These are phyloP conservation scores for Limnephilus rhombicus DNA, from an alignment of 2,888 invertebrate genomes.

Conservation along the genomic window DNA sequence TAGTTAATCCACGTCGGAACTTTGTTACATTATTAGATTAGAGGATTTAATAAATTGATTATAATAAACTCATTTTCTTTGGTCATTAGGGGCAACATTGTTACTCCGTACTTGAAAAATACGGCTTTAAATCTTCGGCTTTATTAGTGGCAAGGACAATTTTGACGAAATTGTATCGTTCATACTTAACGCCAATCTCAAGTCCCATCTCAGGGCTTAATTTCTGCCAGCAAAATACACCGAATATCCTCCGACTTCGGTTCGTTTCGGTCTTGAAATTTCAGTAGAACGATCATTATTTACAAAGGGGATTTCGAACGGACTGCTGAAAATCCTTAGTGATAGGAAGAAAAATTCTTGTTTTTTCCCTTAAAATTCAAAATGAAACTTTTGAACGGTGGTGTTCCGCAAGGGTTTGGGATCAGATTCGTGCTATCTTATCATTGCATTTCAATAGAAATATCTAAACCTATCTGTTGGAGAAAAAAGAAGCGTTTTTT, in stretches of 20 bases:
- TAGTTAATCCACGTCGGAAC: no score
- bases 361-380: conserved; percentile 7
- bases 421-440: conserved; percentile 5
- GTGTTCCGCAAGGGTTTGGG: neutral
- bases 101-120: neutral
- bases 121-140: neutral
- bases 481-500: no score
- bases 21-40: no score
- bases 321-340: conserved; percentile 30
- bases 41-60: neutral
- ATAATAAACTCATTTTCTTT: neutral
- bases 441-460: neutral
- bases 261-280: neutral
- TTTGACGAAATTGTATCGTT: conserved; percentile 2
- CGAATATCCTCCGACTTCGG: conserved; percentile 1
- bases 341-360: conserved; percentile 26
- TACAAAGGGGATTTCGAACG: conserved; percentile 33
- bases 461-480: neutral
- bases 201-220: conserved; percentile 5
- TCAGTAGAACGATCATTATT: conserved; percentile 36
- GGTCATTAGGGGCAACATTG: neutral
- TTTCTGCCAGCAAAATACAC: conserved; percentile 16
- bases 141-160: neutral
- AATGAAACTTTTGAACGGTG: conserved; percentile 32
- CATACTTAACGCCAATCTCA: neutral